Percentiles rank a stretch among this genome's conserved stretches.
phyloP scores from a whole-genome alignment of 2,113 vertebrate genomes.

The Syngnathus floridae region DNA sequence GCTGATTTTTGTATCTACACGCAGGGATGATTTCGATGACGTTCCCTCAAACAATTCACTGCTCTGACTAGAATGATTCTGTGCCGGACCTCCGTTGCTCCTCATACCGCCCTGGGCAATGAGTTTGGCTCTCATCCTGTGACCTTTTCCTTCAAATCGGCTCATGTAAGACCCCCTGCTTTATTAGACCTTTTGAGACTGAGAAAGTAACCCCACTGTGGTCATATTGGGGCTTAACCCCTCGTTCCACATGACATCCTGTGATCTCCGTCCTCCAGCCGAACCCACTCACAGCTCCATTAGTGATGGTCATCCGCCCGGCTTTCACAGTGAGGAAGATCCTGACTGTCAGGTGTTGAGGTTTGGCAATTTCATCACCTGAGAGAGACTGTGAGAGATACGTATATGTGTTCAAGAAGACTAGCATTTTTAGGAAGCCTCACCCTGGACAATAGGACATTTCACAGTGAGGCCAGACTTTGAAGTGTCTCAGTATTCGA shows the following conservation, averaged over 20 bases:
- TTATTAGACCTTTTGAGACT: not conserved
- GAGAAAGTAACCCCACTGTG: not conserved
- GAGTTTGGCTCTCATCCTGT: not conserved
- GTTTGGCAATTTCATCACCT: too few species aligned
- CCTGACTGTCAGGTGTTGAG: too few species aligned
- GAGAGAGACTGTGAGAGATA: too few species aligned
- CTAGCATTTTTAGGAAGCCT: too few species aligned
- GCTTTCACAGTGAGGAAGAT: too few species aligned
- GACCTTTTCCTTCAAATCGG: not conserved
- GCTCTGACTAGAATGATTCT: not conserved
- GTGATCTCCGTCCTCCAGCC: not conserved
- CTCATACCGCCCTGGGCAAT: not conserved
- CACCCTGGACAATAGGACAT: too few species aligned
- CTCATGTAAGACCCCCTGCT: not conserved
- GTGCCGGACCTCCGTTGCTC: not conserved
- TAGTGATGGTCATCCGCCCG: too few species aligned
- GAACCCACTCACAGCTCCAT: not conserved
- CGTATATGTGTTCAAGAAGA: too few species aligned
- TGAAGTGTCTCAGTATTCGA: not conserved
- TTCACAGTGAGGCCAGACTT: not conserved
- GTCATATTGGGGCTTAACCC: not conserved
- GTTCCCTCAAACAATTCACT: not conserved
- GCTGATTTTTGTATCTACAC: not conserved
- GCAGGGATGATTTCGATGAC: not conserved
- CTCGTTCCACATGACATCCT: too few species aligned